A percentile compares a stretch with the other conserved stretches of the same genome.
Conservation (phyloP, 35 echinoderm and acorn worm species). For the Holothuria glaberrima region DNA sequence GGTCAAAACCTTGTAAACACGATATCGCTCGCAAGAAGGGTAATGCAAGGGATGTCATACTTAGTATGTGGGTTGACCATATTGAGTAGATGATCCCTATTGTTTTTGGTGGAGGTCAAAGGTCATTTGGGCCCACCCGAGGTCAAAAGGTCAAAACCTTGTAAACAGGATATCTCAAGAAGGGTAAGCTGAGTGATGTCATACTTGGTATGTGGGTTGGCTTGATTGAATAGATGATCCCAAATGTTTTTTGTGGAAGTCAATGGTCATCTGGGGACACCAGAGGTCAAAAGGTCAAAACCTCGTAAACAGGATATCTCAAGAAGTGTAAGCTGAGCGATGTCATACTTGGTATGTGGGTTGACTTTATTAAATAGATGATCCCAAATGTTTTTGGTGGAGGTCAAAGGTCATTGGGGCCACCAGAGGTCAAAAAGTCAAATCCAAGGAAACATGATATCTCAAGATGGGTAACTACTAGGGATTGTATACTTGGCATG, state of each 20-base stretch:
- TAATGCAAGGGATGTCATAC: too few relatives aligned
- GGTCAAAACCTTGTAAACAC: too few relatives aligned
- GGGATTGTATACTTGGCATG: not conserved
- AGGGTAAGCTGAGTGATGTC: not conserved
- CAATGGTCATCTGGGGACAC: not conserved
- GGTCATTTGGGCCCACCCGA: not conserved
- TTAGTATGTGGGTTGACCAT: too few relatives aligned
- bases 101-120: too few relatives aligned
- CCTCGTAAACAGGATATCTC: not conserved
- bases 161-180: not conserved
- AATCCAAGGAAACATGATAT: not conserved
- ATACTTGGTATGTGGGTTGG: not conserved
- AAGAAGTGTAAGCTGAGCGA: not conserved
- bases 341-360: not conserved
- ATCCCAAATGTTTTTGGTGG: not conserved
- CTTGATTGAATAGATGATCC: not conserved
- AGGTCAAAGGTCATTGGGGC: conserved; percentile 3
- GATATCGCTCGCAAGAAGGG: too few relatives aligned
- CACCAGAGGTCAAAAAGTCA: not conserved
- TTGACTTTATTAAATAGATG: not conserved
- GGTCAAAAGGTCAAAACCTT: not conserved
- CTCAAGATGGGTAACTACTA: not conserved
- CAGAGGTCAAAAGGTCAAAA: conserved; percentile 5
- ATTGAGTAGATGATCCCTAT: too few relatives aligned
- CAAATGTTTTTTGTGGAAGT: not conserved